Evolutionary conservation across 1,140 invertebrate species (phyloP).

Genomic region (Metopolophium dirhodum): DNA sequence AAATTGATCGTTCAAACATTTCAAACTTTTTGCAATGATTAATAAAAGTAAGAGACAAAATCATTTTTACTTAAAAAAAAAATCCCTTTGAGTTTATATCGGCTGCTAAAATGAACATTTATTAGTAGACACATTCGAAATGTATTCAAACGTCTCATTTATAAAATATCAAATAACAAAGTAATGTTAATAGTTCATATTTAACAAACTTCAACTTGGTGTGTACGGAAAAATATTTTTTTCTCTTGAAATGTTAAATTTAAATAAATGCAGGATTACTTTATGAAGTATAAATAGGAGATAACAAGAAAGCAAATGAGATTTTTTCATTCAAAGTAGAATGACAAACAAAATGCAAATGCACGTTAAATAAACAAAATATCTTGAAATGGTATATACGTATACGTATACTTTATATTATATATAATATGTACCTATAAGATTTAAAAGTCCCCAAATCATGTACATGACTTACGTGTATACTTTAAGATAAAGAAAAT

Average conservation of each 20-base stretch:
- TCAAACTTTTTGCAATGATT: not conserved
- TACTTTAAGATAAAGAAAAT: not conserved
- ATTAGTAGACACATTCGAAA: not conserved
- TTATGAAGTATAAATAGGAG: conserved; percentile 7
- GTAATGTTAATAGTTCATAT: not conserved
- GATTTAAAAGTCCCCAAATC: not conserved
- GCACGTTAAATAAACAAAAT: conserved; percentile 10
- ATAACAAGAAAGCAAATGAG: conserved; percentile 1
- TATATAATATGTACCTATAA: not conserved
- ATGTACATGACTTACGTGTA: not conserved
- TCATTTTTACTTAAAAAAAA: not conserved
- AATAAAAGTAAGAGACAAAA: not conserved
- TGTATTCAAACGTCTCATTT: not conserved
- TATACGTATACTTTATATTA: not conserved
- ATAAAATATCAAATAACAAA: not conserved
- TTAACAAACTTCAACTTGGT: not conserved
- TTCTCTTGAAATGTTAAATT: not conserved
- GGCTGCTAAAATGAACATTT: not conserved
- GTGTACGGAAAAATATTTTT: not conserved
- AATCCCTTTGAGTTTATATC: not conserved
- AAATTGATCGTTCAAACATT: not conserved
- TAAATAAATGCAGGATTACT: conserved; percentile 2
- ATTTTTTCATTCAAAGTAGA: conserved; percentile 13
- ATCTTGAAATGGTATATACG: not conserved
- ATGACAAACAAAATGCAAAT: not conserved